Base-by-base conservation (phyloP, 2,888 invertebrate genomes). In the Cryptus armator region DNA sequence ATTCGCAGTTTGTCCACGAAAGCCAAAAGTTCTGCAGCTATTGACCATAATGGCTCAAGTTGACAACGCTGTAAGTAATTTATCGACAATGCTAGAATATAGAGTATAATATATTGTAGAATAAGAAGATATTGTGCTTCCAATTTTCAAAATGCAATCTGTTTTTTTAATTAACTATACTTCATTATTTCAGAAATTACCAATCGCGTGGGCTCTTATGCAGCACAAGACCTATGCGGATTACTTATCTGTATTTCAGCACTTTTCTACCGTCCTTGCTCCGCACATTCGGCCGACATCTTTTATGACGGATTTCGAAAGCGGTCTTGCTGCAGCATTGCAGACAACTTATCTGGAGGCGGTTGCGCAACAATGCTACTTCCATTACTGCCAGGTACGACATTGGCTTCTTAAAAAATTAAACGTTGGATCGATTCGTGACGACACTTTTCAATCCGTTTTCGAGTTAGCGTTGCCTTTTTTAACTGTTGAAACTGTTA, bases 151-250 rank as follows among this genome's bases (percentile, higher is more conserved):
- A n/a, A 4, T n/a, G 6, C 24, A 24, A 24, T 24, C 2, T 24
- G 24, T 24, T 24, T 1, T 1, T 7, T 16, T 51, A 4, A 4
- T 74, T 29, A 32, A 66, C 32, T 32, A 19, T 16, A 44, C 76
- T 37, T 62, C 46, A 46, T 51, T n/a, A 10, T 51, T 51, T 70
- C 46, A 79, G 78, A 51, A 43, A 6, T 56, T 79, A n/a, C 62
- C 78, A n/a, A 59, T 79, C 10, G 59, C 71, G 16, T 80, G 71
- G 79, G 68, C 68, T 3, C 29, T 80, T 3, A 80, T 71, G 79
- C 53, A 68, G 6, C 59, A 32, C 2, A 77, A 77, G 46, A 51
- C 67, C 29, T 43, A 48, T 12, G 7, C 16, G 16, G 67, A 51
- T 1, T 77, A 80, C 37, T 14, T 10, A 14, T 29, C 71, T 16